Conservation (phyloP, 2,888 invertebrate species). For the Eupeodes luniger region DNA sequence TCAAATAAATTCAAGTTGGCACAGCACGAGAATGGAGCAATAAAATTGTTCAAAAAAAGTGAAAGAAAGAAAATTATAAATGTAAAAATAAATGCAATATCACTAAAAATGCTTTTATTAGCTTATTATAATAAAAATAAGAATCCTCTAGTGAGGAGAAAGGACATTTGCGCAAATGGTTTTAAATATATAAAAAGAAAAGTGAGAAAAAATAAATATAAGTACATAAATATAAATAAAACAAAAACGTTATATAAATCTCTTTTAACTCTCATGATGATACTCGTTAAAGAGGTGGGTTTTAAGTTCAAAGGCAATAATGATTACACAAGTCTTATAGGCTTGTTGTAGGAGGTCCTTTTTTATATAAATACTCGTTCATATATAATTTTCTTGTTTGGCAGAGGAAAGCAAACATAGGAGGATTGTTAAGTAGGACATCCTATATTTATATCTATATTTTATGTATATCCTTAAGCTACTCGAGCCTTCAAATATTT, state of each 20-base stretch:
- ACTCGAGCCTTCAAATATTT: neutral
- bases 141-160: conserved; percentile 16
- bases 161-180: conserved; percentile 32
- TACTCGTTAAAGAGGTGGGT: conserved; percentile 43
- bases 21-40: conserved; percentile 21
- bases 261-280: neutral
- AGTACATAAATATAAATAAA: neutral
- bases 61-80: neutral
- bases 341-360: conserved; percentile 52
- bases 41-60: conserved; percentile 33
- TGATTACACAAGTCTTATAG: conserved; percentile 57
- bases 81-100: conserved; percentile 65
- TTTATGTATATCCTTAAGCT: too few relatives aligned
- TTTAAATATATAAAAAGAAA: neutral
- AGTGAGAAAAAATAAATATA: neutral
- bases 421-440: conserved; percentile 34
- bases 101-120: conserved; percentile 69
- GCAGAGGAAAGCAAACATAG: conserved; percentile 8
- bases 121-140: conserved; percentile 60
- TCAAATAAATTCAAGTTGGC: conserved; percentile 40
- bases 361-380: neutral
- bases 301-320: conserved; percentile 61
- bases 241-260: neutral
- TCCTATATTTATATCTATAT: neutral
- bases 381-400: conserved; percentile 13